phyloP scores from a whole-genome alignment of 2,797 vertebrate species.

The Thamnophis elegans region DNA sequence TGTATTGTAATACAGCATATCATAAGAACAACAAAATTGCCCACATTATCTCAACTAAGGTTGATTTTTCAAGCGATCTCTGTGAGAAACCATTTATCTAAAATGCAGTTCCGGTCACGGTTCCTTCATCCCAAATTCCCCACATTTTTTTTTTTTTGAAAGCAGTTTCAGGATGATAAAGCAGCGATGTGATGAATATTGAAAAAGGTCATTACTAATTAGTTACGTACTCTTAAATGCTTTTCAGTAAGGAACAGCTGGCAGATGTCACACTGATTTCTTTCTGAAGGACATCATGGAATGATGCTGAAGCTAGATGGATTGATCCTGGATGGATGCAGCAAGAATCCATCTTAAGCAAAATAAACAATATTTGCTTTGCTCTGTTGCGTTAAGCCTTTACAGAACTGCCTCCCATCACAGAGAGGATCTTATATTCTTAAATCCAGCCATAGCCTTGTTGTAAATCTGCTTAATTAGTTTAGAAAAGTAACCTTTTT shows the following conservation, averaged over 20 bases:
- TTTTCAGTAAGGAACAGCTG: constrained; percentile 61
- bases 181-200: constrained; percentile 63
- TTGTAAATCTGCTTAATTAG: constrained; percentile 8
- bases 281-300: constrained; percentile 15
- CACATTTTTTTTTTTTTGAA: constrained; percentile 40
- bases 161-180: constrained; percentile 60
- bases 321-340: not conserved
- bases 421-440: not conserved
- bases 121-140: constrained; percentile 46
- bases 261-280: constrained; percentile 38
- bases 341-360: not conserved
- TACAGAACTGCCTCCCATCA: not conserved
- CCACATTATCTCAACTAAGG: constrained; percentile 33
- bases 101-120: constrained; percentile 45
- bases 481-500: constrained; percentile 30
- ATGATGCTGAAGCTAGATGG: constrained; percentile 9
- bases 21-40: constrained; percentile 42
- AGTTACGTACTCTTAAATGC: constrained; percentile 61
- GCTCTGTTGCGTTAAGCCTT: not conserved
- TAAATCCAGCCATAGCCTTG: not conserved
- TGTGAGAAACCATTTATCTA: constrained; percentile 42
- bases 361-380: constrained; percentile 5
- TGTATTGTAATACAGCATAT: constrained; percentile 40
- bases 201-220: constrained; percentile 70
- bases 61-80: constrained; percentile 46